Evolutionary conservation across 2,888 invertebrate genomes (phyloP).

Genomic region (Melipona bicolor): DNA sequence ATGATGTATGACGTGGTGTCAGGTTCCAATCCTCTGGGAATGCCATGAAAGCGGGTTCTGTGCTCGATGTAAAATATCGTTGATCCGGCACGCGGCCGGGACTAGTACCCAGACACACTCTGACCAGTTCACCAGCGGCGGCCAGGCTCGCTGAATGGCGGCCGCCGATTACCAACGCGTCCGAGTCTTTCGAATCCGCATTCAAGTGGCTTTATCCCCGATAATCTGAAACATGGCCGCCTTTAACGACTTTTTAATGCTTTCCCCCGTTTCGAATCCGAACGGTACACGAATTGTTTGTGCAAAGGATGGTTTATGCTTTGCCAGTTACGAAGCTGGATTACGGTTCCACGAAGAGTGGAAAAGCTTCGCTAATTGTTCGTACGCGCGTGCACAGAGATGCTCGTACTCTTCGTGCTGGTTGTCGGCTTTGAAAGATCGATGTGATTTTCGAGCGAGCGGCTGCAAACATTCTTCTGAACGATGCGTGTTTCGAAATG

Average conservation of each 20-base stretch:
- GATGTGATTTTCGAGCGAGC: too few species aligned
- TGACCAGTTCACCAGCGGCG: constrained; percentile 37
- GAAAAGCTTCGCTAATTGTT: neutral
- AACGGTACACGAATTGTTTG: constrained; percentile 16
- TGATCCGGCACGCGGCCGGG: constrained; percentile 60
- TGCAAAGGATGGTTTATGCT: neutral
- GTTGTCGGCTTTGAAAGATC: too few species aligned
- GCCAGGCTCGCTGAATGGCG: constrained; percentile 21
- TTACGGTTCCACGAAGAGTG: neutral
- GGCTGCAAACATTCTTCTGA: too few species aligned
- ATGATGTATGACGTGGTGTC: constrained; percentile 76
- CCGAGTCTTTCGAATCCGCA: constrained; percentile 30
- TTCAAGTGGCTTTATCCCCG: constrained; percentile 33
- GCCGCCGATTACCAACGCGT: constrained; percentile 52
- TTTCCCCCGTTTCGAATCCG: neutral
- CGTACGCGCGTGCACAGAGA: too few species aligned
- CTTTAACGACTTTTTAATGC: constrained; percentile 29
- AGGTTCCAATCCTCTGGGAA: constrained; percentile 75
- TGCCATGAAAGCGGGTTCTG: constrained; percentile 74
- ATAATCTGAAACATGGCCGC: constrained; percentile 34
- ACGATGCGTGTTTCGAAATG: too few species aligned
- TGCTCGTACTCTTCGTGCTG: too few species aligned
- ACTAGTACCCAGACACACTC: constrained; percentile 60
- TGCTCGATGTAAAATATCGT: constrained; percentile 76
- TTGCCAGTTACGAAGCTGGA: neutral